Evolutionary conservation across 1,140 invertebrate genomes (phyloP), one percentile per base, ranked within the genome.

Genomic region (Monomorium pharaonis): DNA sequence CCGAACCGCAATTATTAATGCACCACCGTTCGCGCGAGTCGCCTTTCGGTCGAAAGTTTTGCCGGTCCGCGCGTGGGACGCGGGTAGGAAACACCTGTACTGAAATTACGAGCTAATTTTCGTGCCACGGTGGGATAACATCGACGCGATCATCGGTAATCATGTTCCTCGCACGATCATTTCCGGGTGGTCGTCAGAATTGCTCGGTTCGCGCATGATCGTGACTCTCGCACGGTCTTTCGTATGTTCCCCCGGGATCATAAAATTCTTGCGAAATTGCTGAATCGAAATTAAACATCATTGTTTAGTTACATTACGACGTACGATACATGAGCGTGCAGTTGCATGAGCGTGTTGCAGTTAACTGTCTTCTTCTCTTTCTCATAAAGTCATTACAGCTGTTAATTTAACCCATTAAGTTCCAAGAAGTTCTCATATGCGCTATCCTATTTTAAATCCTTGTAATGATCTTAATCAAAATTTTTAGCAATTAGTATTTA

Each of bases 41-140:
- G 44, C 30, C 37, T 33, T 16, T 75, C 70, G 70, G 47, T 42
- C 58, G 47, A 62, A 49, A 77, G 44, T 63, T 76, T 76, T 27
- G 81, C 56, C 69, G 56, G 42, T 16, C 1, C n/a, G 81, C 78
- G 67, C 58, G 67, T 51, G 67, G 56, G 54, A 62, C 47, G 58
- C 63, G 16, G n/a, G 21, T 54, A 75, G 63, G 80, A 65, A 76
- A 89, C 54, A 81, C 72, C 74, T 88, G 87, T 86, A 62, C 69
- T 49, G 72, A 88, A 86, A 69, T 90, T 83, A 85, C 67, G 67
- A 83, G 84, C 75, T 90, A 91, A 90, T 90, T 91, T 84, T 83
- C 62, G 83, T 78, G 30, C 63, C 60, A 21, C 47, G 21, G 30
- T 37, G 37, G 16, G 24, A 75, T 67, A n/a, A 49, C 58, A 60